Conservation (phyloP, 2,797 vertebrate species). For the Mallotus villosus region DNA sequence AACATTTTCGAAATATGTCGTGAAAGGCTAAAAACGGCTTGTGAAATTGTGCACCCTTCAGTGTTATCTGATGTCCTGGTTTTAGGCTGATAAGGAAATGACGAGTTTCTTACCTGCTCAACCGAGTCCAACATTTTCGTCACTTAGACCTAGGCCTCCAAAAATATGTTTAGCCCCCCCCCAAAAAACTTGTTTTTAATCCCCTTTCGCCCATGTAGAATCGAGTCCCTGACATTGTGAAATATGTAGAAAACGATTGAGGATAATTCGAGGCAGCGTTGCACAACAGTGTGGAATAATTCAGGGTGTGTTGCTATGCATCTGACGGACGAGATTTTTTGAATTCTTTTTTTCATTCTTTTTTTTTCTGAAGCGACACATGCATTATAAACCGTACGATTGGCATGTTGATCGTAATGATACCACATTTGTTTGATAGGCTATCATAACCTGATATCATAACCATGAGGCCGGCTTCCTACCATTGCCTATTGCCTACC, state of each 20-base stretch:
- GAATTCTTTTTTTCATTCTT: slow-evolving; percentile 47
- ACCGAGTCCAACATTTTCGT: slow-evolving; percentile 4
- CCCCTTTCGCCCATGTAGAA: background rate
- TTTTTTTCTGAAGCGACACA: slow-evolving; percentile 49
- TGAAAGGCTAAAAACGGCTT: background rate
- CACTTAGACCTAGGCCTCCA: slow-evolving; percentile 3
- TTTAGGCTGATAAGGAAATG: slow-evolving; percentile 30
- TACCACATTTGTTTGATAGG: slow-evolving; percentile 37
- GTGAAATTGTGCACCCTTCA: background rate
- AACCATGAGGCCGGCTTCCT: background rate
- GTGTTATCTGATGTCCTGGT: slow-evolving; percentile 17
- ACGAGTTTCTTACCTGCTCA: background rate
- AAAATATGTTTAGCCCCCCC: background rate
- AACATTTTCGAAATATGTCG: slow-evolving; percentile 10
- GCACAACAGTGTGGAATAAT: slow-evolving; percentile 36
- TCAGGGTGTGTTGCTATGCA: slow-evolving; percentile 25
- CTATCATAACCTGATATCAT: too few relatives aligned
- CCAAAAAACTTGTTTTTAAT: background rate
- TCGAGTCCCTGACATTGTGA: background rate
- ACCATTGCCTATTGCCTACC: slow-evolving; percentile 8
- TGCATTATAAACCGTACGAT: slow-evolving; percentile 32
- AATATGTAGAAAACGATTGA: background rate
- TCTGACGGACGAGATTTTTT: slow-evolving; percentile 41
- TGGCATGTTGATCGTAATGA: slow-evolving; percentile 18
- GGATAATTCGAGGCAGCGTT: slow-evolving; percentile 19